These are phyloP conservation scores for Pararge aegeria DNA, from an alignment of 1,140 invertebrate species.

Conservation along the genomic window DNA sequence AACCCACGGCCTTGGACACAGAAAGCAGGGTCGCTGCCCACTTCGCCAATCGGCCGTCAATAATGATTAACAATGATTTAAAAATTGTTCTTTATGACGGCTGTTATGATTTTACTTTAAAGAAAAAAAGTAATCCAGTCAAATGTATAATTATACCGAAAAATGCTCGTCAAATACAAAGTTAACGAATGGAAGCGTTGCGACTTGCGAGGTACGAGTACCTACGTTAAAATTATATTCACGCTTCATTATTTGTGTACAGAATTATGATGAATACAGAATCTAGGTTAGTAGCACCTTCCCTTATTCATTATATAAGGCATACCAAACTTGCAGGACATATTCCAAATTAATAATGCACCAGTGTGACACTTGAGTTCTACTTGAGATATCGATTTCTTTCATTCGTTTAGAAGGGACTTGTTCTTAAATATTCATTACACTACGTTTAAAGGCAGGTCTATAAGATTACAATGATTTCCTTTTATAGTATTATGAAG, in stretches of 20 bases:
- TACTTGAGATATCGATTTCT: not conserved
- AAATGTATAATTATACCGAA: too few species aligned
- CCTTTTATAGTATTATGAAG: not conserved
- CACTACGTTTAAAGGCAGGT: not conserved
- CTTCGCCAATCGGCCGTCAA: too few species aligned
- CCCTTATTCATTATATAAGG: not conserved
- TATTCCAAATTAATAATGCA: not conserved
- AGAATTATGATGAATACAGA: slow-evolving; percentile 11
- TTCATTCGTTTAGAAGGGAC: not conserved
- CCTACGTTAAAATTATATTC: slow-evolving; percentile 18
- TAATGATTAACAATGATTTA: too few species aligned
- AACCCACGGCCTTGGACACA: too few species aligned
- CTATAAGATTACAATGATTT: not conserved
- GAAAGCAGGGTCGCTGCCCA: too few species aligned
- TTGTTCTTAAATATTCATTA: not conserved
- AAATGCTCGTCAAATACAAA: not conserved
- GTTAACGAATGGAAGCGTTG: not conserved
- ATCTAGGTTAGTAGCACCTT: not conserved
- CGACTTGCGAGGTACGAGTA: too few species aligned
- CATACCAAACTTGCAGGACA: not conserved
- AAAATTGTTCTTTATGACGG: too few species aligned
- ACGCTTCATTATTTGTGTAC: slow-evolving; percentile 15
- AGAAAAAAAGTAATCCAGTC: too few species aligned
- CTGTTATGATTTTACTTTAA: too few species aligned
- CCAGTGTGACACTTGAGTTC: too few species aligned